Evolutionary conservation across 2,888 invertebrate genomes (phyloP).

Genomic region (Adela reaumurella): DNA sequence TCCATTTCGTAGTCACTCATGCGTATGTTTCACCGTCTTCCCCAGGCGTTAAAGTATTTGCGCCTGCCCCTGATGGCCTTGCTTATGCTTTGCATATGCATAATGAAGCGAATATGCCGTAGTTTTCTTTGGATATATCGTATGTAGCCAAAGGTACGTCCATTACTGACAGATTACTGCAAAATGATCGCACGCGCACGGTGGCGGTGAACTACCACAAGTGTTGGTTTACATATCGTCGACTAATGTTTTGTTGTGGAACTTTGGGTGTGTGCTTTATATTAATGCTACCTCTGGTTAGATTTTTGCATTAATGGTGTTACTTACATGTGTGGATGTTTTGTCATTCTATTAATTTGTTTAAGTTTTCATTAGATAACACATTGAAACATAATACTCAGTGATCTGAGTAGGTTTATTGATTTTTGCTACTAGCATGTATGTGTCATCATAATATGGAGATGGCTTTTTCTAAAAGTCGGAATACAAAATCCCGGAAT

Average conservation of each 20-base stretch:
- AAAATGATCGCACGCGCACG: not conserved
- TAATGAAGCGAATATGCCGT: slow-evolving; percentile 60
- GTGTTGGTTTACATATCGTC: slow-evolving; percentile 48
- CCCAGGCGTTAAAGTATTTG: slow-evolving; percentile 56
- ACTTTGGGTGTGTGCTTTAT: slow-evolving; percentile 3
- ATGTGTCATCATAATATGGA: no score
- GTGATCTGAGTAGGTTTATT: no score
- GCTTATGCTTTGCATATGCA: slow-evolving; percentile 60
- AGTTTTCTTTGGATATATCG: slow-evolving; percentile 60
- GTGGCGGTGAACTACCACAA: slow-evolving; percentile 6
- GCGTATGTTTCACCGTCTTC: slow-evolving; percentile 45
- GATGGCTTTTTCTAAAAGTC: no score
- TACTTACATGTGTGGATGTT: no score
- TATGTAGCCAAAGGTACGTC: slow-evolving; percentile 58
- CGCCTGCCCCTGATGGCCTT: slow-evolving; percentile 59
- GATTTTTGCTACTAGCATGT: no score
- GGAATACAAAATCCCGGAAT: no score
- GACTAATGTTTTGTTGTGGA: slow-evolving; percentile 24
- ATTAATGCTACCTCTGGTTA: not conserved
- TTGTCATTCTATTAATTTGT: no score
- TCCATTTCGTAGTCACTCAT: slow-evolving; percentile 22
- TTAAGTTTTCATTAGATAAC: no score
- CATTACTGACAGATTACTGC: slow-evolving; percentile 33
- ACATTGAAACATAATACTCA: no score
- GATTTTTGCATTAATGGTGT: no score